Evolutionary conservation across 2,797 vertebrate genomes (phyloP), one percentile per base, ranked within the genome.

Genomic region (Manis pentadactyla): DNA sequence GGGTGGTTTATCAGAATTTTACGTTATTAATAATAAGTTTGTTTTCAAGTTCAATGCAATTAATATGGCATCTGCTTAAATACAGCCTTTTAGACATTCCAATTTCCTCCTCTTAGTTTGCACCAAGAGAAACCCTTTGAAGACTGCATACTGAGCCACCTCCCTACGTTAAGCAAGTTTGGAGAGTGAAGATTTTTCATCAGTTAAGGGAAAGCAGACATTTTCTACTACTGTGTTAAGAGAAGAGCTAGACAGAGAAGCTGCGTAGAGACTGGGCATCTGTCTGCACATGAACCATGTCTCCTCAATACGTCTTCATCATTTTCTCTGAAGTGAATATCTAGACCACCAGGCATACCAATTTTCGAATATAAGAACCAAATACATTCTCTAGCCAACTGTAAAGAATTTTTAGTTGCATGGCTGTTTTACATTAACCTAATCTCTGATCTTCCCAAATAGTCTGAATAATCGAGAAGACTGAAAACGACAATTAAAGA

Each of bases 371-470:
- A 49, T 61, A 94, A 84, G 51, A 94, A 88, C 79, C 78, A 93
- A 98, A 94, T 51, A 85, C 75, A 95, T 93, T 77, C 42, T 75
- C 94, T 94, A 77, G 81, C 31, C 96, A 95, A 97, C 78, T 87
- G 88, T 86, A 81, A 90, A 97, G 81, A 84, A 95, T 68, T 81
- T 88, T 71, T 75, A 57, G 37, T 87, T 83, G 87, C 73, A 71
- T 23, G 59, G 73, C 88, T 98, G 95, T 92, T 97, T 96, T 93
- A 92, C 57, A 92, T 97, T 96, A 97, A 87, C 95, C 59, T 93
- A 78, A 97, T 96, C 96, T 98, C 93, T 75, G 93, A 89, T 91
- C 96, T 95, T 94, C 93, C 89, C 93, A 94, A 97, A 97, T 89
- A 93, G 69, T 96, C 74, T 89, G 91, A 96, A 97, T 95, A 97